Percentiles rank a stretch among this genome's conserved stretches.
phyloP scores from a whole-genome alignment of 64 coral and sea anemone genomes.

The Dendronephthya gigantea region DNA sequence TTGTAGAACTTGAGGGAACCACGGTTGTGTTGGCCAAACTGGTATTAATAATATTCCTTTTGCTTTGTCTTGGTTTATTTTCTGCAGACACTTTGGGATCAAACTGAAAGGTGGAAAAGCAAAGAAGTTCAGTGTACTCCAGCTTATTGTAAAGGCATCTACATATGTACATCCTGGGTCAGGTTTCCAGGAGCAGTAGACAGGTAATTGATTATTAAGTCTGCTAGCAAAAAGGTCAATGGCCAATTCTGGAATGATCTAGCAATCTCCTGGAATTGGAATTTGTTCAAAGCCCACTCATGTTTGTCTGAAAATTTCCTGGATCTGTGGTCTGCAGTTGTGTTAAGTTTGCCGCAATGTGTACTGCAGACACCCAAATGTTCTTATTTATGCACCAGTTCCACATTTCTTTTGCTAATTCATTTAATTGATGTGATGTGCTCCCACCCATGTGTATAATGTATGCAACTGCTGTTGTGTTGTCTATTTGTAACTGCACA shows the following conservation, averaged over 20 bases:
- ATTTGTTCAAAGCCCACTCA: conserved; percentile 49
- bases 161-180: conserved; percentile 52
- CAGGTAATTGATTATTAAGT: conserved; percentile 47
- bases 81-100: conserved; percentile 48
- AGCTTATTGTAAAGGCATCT: conserved; percentile 61
- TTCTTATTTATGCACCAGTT: conserved; percentile 27
- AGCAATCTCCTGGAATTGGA: conserved; percentile 9
- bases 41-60: conserved; percentile 46
- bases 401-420: conserved; percentile 26
- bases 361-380: conserved; percentile 38
- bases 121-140: conserved; percentile 47
- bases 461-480: conserved; percentile 35
- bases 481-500: conserved; percentile 49
- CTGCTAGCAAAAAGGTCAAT: conserved; percentile 62
- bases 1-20: too few species aligned
- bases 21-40: conserved; percentile 49
- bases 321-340: conserved; percentile 38
- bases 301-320: neutral
- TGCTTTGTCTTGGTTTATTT: conserved; percentile 42
- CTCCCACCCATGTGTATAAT: conserved; percentile 37
- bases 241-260: conserved; percentile 40
- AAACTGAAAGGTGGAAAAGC: conserved; percentile 61
- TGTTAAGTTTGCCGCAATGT: conserved; percentile 18
- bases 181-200: conserved; percentile 66
- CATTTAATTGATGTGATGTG: conserved; percentile 43